A percentile compares a stretch with the other conserved stretches of the same genome.
These are phyloP conservation scores for Brenthis daphne DNA, from an alignment of 2,888 invertebrate genomes.

Conservation along the genomic window DNA sequence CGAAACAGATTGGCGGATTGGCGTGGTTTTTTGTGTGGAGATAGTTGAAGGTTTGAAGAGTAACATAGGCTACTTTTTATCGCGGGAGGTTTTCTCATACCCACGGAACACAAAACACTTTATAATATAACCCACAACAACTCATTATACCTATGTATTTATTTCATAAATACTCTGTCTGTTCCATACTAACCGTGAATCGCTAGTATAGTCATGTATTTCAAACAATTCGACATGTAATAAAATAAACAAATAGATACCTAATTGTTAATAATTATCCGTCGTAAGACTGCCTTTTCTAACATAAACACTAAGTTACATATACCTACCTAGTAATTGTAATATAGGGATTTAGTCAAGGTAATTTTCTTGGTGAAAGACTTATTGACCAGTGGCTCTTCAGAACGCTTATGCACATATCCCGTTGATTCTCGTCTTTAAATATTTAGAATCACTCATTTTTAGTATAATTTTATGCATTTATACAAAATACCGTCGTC, in stretches of 20 bases:
- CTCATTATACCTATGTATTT: no score
- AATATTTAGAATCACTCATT: constrained; percentile 31
- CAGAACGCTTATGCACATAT: constrained; percentile 8
- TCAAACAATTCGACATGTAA: neutral
- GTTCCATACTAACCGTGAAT: no score
- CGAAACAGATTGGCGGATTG: no score
- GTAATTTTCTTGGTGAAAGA: constrained; percentile 14
- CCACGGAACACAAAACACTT: no score
- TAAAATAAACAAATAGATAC: neutral
- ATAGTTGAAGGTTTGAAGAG: no score
- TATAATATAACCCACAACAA: no score
- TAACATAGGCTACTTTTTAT: no score
- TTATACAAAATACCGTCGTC: constrained; percentile 29
- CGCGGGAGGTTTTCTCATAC: no score
- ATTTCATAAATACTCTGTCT: no score
- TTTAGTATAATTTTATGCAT: constrained; percentile 35
- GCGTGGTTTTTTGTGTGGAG: no score
- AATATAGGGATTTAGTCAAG: constrained; percentile 1
- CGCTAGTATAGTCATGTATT: no score
- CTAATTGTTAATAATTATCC: neutral
- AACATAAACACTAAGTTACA: constrained; percentile 4
- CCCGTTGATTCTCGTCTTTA: constrained; percentile 22
- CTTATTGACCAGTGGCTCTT: constrained; percentile 24
- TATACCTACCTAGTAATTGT: neutral
- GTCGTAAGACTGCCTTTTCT: neutral